These are phyloP conservation scores for Napeogenes inachia DNA, from an alignment of 2,888 invertebrate genomes.

Conservation along the genomic window DNA sequence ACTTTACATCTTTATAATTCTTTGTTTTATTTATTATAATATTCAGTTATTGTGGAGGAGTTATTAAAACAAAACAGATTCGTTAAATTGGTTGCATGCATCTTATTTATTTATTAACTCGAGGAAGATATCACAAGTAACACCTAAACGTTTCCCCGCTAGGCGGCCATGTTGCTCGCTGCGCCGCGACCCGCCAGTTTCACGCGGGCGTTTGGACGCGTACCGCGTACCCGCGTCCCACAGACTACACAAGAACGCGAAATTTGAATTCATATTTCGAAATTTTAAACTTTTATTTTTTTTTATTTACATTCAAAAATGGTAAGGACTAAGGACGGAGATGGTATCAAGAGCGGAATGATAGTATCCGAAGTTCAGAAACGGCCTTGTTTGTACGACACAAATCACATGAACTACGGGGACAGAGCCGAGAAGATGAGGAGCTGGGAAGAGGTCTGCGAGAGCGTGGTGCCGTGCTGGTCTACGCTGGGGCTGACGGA, in stretches of 20 bases:
- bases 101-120: conserved; percentile 69
- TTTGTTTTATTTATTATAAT: background rate
- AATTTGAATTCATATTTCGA: conserved; percentile 39
- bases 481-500: conserved; percentile 55
- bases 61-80: conserved; percentile 10
- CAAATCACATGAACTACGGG: conserved; percentile 63
- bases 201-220: conserved; percentile 64
- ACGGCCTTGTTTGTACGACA: conserved; percentile 64
- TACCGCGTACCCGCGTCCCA: conserved; percentile 43
- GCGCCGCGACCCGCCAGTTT: conserved; percentile 61
- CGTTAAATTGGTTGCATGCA: conserved; percentile 39
- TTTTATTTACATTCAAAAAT: conserved; percentile 40
- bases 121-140: conserved; percentile 60
- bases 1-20: background rate
- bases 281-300: conserved; percentile 28
- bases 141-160: conserved; percentile 62
- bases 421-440: conserved; percentile 67
- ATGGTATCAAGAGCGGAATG: conserved; percentile 62
- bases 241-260: conserved; percentile 35
- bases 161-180: conserved; percentile 60
- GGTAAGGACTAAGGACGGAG: conserved; percentile 64
- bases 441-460: conserved; percentile 71
- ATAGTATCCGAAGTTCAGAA: conserved; percentile 67
- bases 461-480: conserved; percentile 68
- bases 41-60: background rate